Evolutionary conservation across 1,140 invertebrate species (phyloP).

Genomic region (Apis florea): DNA sequence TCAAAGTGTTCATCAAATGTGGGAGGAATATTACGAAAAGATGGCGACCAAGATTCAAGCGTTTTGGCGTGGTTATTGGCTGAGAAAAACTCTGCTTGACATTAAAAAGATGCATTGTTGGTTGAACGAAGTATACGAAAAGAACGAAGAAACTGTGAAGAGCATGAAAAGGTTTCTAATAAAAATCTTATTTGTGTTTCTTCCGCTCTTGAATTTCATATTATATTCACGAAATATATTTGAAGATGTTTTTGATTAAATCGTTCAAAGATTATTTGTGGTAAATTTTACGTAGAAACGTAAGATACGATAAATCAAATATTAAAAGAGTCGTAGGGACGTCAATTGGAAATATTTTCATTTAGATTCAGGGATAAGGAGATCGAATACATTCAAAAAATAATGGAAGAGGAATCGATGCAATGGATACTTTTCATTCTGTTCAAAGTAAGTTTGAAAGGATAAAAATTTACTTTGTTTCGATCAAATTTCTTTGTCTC

Average conservation of each 20-base stretch:
- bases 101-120: conserved; percentile 49
- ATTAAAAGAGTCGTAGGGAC: background rate
- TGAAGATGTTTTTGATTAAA: too few species aligned
- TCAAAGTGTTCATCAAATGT: conserved; percentile 48
- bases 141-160: conserved; percentile 52
- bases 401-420: conserved; percentile 60
- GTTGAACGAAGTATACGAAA: conserved; percentile 50
- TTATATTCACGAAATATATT: too few species aligned
- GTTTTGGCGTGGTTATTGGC: conserved; percentile 65
- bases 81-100: conserved; percentile 53
- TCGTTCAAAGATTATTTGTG: too few species aligned
- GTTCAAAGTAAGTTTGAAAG: conserved; percentile 54
- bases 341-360: background rate
- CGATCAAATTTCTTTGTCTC: too few species aligned
- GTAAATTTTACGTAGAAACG: too few species aligned
- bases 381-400: conserved; percentile 21
- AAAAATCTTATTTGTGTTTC: background rate
- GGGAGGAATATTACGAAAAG: conserved; percentile 57
- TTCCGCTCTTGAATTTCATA: too few species aligned
- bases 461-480: too few species aligned
- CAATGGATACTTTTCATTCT: conserved; percentile 65
- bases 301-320: too few species aligned
- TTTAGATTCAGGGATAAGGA: conserved; percentile 53
- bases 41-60: conserved; percentile 68
- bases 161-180: conserved; percentile 57